phyloP scores from a whole-genome alignment of 2,797 vertebrate genomes.

The Phalloptychus januarius region DNA sequence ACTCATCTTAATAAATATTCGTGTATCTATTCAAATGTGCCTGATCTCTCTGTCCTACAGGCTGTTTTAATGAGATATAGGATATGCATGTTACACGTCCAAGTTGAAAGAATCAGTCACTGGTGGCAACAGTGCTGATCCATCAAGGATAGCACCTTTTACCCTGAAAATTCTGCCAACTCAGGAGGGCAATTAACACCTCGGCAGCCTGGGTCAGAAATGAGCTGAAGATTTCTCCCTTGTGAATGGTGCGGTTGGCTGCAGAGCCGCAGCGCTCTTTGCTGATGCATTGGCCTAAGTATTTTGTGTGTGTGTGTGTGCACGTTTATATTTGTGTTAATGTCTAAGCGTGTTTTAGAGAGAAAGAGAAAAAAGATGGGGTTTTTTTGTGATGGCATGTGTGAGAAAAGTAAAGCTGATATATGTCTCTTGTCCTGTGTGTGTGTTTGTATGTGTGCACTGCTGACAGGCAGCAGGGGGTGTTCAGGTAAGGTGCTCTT shows the following conservation, averaged over 20 bases:
- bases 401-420: constrained; percentile 18
- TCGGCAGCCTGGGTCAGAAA: constrained; percentile 85
- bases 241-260: constrained; percentile 66
- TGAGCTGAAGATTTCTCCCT: constrained; percentile 85
- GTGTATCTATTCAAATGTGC: neutral
- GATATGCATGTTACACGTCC: constrained; percentile 85
- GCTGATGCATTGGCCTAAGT: constrained; percentile 66
- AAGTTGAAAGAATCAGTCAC: constrained; percentile 87
- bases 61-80: constrained; percentile 86
- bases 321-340: constrained; percentile 25
- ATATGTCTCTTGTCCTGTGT: constrained; percentile 42
- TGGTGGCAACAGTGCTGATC: constrained; percentile 90
- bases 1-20: constrained; percentile 21
- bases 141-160: constrained; percentile 92
- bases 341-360: constrained; percentile 31
- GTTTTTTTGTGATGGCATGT: constrained; percentile 35
- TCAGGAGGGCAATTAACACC: constrained; percentile 92
- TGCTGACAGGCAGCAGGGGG: constrained; percentile 66
- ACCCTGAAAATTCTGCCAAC: constrained; percentile 88
- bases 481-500: constrained; percentile 76
- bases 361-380: constrained; percentile 17
- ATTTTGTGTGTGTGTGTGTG: constrained; percentile 35
- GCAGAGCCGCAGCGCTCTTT: constrained; percentile 65
- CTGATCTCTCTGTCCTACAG: constrained; percentile 58
- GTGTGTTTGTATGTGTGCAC: constrained; percentile 41